phyloP scores from a whole-genome alignment of 2,888 invertebrate species.

The Matsumyia berberina region DNA sequence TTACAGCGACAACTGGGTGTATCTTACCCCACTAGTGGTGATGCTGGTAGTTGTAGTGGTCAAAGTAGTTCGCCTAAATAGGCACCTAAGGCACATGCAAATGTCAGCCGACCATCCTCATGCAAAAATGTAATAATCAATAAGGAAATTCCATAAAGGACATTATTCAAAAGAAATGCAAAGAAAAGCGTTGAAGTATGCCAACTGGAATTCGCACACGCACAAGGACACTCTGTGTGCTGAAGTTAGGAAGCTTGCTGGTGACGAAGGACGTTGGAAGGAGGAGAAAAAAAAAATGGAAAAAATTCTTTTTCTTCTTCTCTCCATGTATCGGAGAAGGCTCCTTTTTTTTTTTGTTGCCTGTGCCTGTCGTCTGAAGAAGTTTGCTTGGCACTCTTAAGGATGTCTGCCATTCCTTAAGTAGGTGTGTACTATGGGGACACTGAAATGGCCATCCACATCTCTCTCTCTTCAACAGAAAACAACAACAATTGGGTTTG shows the following conservation, averaged over 20 bases:
- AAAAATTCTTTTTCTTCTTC: not conserved
- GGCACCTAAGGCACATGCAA: constrained; percentile 46
- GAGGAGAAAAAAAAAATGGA: not conserved
- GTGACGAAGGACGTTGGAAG: not conserved
- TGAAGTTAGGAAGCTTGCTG: not conserved
- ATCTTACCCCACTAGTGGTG: not conserved
- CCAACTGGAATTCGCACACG: constrained; percentile 55
- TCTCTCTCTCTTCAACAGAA: not conserved
- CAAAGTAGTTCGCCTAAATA: constrained; percentile 7
- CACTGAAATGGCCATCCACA: constrained; percentile 22
- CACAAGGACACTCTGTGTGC: constrained; percentile 40
- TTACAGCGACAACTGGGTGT: constrained; percentile 18
- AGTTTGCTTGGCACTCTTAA: constrained; percentile 28
- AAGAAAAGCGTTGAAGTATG: constrained; percentile 57
- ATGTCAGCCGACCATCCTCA: constrained; percentile 17
- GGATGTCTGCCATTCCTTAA: constrained; percentile 40
- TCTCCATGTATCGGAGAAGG: not conserved
- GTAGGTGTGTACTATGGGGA: constrained; percentile 5
- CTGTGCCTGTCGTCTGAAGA: not conserved
- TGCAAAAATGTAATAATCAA: constrained; percentile 63
- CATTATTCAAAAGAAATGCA: constrained; percentile 59
- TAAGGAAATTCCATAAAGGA: constrained; percentile 69
- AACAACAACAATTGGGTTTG: constrained; percentile 22
- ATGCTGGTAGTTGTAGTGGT: not conserved
- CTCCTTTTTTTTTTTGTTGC: constrained; percentile 5